Conservation (phyloP, 2,888 invertebrate species). For the Crossocerus cetratus region DNA sequence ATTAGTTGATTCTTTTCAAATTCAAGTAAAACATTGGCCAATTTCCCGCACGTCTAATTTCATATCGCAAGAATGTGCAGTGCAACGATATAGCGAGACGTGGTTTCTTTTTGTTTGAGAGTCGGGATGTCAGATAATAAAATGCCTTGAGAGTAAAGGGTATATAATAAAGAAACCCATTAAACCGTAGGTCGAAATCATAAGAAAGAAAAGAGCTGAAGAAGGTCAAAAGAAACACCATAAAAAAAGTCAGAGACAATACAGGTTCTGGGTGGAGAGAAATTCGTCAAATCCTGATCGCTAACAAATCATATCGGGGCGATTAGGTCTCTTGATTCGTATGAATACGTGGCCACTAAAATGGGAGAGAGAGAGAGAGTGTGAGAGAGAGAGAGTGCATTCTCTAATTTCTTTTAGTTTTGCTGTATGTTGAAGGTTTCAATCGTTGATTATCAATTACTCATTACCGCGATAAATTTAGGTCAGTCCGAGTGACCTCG, state of each 20-base stretch:
- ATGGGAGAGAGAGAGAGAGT: slow-evolving; percentile 7
- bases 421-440: no score
- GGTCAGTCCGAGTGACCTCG: no score
- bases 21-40: no score
- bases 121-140: slow-evolving; percentile 67
- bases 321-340: slow-evolving; percentile 13
- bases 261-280: slow-evolving; percentile 58
- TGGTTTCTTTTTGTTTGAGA: slow-evolving; percentile 39
- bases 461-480: no score
- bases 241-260: slow-evolving; percentile 46
- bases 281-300: slow-evolving; percentile 32
- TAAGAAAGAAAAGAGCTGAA: slow-evolving; percentile 37
- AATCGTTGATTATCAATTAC: no score
- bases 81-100: slow-evolving; percentile 8
- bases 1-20: no score
- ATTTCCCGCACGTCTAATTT: no score
- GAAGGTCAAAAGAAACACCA: slow-evolving; percentile 19
- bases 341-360: slow-evolving; percentile 1
- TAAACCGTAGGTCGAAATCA: slow-evolving; percentile 49
- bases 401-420: slow-evolving; percentile 24
- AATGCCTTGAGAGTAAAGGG: slow-evolving; percentile 46
- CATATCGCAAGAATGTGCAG: background rate
- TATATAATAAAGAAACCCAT: slow-evolving; percentile 48
- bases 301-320: slow-evolving; percentile 17
- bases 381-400: slow-evolving; percentile 41